Base-by-base conservation (phyloP, 2,888 invertebrate species). In the Ophion ellenae region DNA sequence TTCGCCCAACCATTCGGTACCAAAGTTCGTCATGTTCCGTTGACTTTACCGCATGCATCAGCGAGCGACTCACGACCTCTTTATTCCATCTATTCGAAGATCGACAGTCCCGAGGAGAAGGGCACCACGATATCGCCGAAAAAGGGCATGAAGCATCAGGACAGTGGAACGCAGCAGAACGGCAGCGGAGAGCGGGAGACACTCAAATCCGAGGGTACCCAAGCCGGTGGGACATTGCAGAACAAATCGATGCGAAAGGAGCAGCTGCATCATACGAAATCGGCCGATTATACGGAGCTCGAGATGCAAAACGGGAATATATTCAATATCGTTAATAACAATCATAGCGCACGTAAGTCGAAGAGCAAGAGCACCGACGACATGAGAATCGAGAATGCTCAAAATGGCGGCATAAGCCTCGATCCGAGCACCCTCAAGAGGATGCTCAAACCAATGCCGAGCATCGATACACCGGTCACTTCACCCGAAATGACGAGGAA, bases 391-490 rank as follows among this genome's bases (percentile, higher is more conserved):
- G 94, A 94, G 78, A 94, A 93, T 83, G 91, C 92, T 59, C 92
- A 93, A 82, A 93, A 93, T 81, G 92, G 92, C 85, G 94, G 94
- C 53, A 94, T 95, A 90, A 95, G 94, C 90, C 94, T 97, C 94
- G 98, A 98, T 94, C 97, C 97, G 92, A 97, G 96, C 92, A 98
- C 98, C 10, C 95, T 99, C 90, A 98, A 99, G 94, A 96, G 98
- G 88, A 98, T 99, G 98, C 95, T 99, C 90, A 98, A 98, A 92
- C 98, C 98, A 74, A 97, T 99, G 96, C 97, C 98, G 36, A 97
- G 97, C 89, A 96, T 97, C 83, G 98, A 98, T 93, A 97, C 97
- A 92, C 98, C 98, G 1, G 98, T 97, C 76, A 98, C 98, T 73
- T 98, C 98, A 81, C 98, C 98, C 20, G 98, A 98, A 95, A 98